Percentiles rank a stretch among this genome's conserved stretches.
phyloP scores from a whole-genome alignment of 2,113 vertebrate genomes.

The Antechinus flavipes region DNA sequence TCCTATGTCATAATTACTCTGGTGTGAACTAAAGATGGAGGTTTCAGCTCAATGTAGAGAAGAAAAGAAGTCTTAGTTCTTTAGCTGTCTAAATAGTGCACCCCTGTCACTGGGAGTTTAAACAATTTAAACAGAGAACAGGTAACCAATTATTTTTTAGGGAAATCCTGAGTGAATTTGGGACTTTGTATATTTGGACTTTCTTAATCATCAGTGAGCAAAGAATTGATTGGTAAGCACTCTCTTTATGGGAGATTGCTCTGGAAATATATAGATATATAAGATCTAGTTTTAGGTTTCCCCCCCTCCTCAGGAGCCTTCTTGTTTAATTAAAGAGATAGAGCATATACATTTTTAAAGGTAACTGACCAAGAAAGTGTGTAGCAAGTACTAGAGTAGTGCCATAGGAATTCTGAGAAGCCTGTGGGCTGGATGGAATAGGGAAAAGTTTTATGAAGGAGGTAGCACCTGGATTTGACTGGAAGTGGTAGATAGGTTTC shows the following conservation, averaged over 20 bases:
- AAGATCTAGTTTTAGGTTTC: background rate
- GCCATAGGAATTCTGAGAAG: background rate
- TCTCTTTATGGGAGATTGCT: background rate
- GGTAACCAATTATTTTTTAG: background rate
- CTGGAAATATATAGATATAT: background rate
- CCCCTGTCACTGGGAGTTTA: background rate
- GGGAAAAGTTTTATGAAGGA: conserved; percentile 38
- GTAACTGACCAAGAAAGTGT: background rate
- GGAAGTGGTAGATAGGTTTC: background rate
- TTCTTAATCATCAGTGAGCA: background rate
- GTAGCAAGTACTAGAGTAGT: background rate
- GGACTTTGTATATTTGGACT: background rate
- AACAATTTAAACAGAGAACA: background rate
- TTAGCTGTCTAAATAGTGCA: background rate
- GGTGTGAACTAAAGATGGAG: background rate
- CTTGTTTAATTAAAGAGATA: background rate
- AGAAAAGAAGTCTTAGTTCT: background rate
- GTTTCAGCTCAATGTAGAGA: background rate
- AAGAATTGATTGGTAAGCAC: background rate
- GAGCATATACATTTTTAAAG: background rate
- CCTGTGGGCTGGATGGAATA: background rate
- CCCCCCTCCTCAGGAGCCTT: background rate
- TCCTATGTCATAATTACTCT: background rate
- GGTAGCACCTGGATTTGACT: background rate
- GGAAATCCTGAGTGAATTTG: background rate